phyloP scores from a whole-genome alignment of 2,797 vertebrate genomes.

The Pangasius sanitwongsei region DNA sequence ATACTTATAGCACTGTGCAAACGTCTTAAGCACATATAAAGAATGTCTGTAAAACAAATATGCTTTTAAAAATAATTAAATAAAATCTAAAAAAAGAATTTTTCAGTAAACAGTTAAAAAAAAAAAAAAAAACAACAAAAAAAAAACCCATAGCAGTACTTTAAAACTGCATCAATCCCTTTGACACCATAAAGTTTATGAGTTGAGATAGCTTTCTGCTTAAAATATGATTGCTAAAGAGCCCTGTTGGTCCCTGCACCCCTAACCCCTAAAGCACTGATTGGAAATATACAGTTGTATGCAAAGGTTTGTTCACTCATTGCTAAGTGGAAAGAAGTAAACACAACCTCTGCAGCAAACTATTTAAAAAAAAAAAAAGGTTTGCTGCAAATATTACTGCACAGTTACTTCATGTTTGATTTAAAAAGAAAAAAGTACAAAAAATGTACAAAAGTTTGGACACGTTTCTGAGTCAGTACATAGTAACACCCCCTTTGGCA shows the following conservation, averaged over 20 bases:
- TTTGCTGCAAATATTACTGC: too few species aligned
- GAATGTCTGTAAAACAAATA: not conserved
- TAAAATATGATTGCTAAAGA: not conserved
- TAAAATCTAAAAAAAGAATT: not conserved
- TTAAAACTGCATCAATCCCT: not conserved
- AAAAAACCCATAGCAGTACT: not conserved
- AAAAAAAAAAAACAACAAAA: not conserved
- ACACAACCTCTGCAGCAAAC: not conserved
- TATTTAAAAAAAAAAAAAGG: not conserved
- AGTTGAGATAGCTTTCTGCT: not conserved
- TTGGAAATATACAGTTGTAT: not conserved
- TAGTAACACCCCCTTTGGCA: not conserved
- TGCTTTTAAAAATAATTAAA: not conserved
- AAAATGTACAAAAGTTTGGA: not conserved
- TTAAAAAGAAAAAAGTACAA: too few species aligned
- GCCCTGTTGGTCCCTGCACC: not conserved
- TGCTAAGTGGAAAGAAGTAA: not conserved
- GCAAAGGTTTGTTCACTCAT: not conserved
- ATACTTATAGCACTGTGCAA: not conserved
- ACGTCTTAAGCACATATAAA: not conserved
- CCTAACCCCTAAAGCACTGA: not conserved
- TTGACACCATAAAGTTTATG: not conserved
- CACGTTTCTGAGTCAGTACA: not conserved
- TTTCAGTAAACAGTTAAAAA: not conserved
- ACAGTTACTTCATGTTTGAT: too few species aligned